Evolutionary conservation across 2,797 vertebrate genomes (phyloP).

Genomic region (Sebastes ruberrimus): DNA sequence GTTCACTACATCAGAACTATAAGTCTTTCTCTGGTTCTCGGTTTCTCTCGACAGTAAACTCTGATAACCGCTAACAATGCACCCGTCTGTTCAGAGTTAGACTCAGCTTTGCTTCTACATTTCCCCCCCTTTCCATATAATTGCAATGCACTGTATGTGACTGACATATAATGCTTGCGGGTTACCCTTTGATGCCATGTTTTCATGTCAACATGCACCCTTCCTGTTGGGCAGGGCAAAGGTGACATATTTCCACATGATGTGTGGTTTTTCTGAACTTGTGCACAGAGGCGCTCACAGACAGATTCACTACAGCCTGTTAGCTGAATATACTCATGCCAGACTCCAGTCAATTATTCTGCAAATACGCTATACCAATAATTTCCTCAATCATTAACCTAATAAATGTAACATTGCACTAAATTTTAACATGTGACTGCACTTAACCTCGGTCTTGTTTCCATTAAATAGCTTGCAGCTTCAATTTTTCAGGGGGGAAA

Average conservation of each 20-base stretch:
- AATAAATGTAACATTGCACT: conserved; percentile 34
- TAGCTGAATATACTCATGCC: background rate
- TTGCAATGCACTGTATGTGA: conserved; percentile 14
- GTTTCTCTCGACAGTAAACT: background rate
- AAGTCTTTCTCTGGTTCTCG: background rate
- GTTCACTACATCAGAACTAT: background rate
- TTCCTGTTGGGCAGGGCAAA: conserved; percentile 43
- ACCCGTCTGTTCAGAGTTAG: background rate
- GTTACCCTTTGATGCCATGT: conserved; percentile 39
- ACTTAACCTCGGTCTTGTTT: conserved; percentile 32
- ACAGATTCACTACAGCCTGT: background rate
- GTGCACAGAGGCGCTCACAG: background rate
- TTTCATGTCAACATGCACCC: conserved; percentile 52
- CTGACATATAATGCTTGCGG: background rate
- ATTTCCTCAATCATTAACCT: conserved; percentile 18
- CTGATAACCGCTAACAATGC: background rate
- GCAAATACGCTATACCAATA: conserved; percentile 23
- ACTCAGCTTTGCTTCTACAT: background rate
- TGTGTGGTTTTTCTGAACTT: conserved; percentile 10
- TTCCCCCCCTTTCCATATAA: conserved; percentile 7
- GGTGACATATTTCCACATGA: conserved; percentile 42
- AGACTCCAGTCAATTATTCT: background rate
- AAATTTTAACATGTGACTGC: conserved; percentile 38
- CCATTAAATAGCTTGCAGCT: conserved; percentile 44
- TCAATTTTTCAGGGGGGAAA: conserved; percentile 32